Percentiles rank a stretch among this genome's conserved stretches.
These are phyloP conservation scores for Sebastiscus albofasciatus DNA, from an alignment of 2,797 vertebrate species.

Conservation along the genomic window DNA sequence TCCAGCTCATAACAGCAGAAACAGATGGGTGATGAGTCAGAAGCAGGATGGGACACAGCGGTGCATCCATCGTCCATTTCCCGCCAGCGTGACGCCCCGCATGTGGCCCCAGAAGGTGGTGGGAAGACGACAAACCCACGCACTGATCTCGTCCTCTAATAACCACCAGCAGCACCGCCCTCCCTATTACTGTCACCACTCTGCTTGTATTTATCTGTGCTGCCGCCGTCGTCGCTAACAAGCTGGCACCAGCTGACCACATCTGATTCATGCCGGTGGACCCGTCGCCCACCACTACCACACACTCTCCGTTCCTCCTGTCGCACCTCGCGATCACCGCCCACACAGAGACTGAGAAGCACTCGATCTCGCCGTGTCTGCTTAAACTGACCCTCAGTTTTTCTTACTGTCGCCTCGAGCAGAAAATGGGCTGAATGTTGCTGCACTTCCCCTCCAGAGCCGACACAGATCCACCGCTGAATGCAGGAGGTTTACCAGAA, in stretches of 20 bases:
- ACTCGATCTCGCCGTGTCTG: not conserved
- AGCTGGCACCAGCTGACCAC: not conserved
- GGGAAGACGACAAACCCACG: constrained; percentile 23
- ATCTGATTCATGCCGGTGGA: constrained; percentile 15
- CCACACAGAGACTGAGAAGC: constrained; percentile 25
- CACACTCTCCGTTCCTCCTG: not conserved
- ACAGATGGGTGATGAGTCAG: constrained; percentile 35
- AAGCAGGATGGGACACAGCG: constrained; percentile 16
- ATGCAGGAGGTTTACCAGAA: not conserved
- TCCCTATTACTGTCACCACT: not conserved
- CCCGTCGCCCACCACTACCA: constrained; percentile 7
- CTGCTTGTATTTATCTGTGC: not conserved
- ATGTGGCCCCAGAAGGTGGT: constrained; percentile 24
- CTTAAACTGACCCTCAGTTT: constrained; percentile 10
- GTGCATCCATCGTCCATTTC: not conserved
- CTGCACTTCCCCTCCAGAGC: not conserved
- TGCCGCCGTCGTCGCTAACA: not conserved
- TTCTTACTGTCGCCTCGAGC: constrained; percentile 18
- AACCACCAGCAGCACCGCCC: not conserved
- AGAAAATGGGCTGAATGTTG: not conserved
- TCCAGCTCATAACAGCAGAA: constrained; percentile 1
- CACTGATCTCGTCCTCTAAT: not conserved
- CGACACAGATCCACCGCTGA: constrained; percentile 3
- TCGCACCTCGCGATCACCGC: constrained; percentile 1
- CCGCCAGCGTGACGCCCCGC: constrained; percentile 2